Base-by-base conservation (phyloP, 1,140 invertebrate genomes). In the Zaprionus vittiger region DNA sequence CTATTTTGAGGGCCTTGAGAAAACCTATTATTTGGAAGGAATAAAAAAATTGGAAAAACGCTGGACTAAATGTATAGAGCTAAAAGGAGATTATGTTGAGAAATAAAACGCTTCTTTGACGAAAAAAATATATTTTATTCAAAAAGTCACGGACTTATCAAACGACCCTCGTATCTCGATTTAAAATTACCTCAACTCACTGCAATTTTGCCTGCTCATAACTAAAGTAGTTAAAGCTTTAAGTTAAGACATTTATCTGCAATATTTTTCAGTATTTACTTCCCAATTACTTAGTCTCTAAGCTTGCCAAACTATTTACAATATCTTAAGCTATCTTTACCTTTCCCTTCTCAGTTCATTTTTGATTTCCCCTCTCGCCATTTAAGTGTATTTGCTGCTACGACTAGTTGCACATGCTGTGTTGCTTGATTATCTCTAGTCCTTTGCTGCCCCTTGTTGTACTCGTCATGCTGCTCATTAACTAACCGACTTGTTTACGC, bases 401-500 rank as follows among this genome's bases (percentile, higher is more conserved):
- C 26, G 38, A 67, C 64, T 31, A 55, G 20, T 65, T 59, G 31
- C 31, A 34, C 28, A 59, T 34, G 24, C 56, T 34, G 22, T 26
- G 56, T 52, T 52, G 20, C 41, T 38, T 49, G 56, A 59, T 57
- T 52, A 37, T 64, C 56, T 64, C 47, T 38, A 37, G 24, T 52
- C 17, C 47, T 22, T 7, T 61, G 17, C 47, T 37, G 20, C 20
- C 47, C 47, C 31, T 34, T 57, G 41, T 65, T 54, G 31, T 59
- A 17, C 4, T 31, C 20, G 56, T 60, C 60, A 26, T 52, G 31
- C 24, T 77, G 76, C 81, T 87, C 73, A 86, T 82, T 87, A 83
- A 83, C 84, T 87, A 89, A 87, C 73, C 55, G 31, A 79, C 69
- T 81, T 80, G 72, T 75, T 65, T 75, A 73, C 68, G 61, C 22